Conservation (phyloP, 2,797 vertebrate genomes). For the Hylomyscus alleni region DNA sequence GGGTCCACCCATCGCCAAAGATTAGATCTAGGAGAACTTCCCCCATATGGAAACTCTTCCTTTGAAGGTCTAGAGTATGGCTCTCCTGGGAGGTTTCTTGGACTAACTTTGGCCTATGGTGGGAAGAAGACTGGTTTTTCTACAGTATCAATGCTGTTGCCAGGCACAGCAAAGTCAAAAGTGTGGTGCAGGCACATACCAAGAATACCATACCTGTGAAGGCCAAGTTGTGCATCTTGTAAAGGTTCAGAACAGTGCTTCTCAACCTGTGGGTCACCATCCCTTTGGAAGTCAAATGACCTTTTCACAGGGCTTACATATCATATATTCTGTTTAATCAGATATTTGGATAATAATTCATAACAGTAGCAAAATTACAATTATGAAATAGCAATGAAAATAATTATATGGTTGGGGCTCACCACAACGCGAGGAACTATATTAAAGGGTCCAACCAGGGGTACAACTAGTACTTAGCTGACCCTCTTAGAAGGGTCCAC, state of each 20-base stretch:
- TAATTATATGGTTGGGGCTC: background rate
- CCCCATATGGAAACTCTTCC: no score
- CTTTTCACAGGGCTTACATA: background rate
- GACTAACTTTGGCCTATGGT: background rate
- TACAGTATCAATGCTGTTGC: background rate
- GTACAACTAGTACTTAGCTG: no score
- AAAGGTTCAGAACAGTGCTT: background rate
- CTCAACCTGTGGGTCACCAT: background rate
- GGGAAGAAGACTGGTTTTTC: background rate
- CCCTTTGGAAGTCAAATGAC: background rate
- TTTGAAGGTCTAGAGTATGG: background rate
- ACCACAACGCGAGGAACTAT: background rate
- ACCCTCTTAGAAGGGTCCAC: no score
- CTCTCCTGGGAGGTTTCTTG: background rate
- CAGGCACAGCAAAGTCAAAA: slow-evolving; percentile 4
- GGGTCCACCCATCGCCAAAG: no score
- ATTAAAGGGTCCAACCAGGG: background rate
- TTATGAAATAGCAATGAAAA: background rate
- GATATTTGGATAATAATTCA: background rate
- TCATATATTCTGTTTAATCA: background rate
- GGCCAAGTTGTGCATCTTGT: background rate
- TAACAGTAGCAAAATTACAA: background rate
- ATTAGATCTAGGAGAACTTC: no score
- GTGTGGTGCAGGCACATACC: background rate
- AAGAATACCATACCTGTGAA: background rate